Conservation (phyloP, 2,888 invertebrate genomes). For the Eurytoma adleriae region DNA sequence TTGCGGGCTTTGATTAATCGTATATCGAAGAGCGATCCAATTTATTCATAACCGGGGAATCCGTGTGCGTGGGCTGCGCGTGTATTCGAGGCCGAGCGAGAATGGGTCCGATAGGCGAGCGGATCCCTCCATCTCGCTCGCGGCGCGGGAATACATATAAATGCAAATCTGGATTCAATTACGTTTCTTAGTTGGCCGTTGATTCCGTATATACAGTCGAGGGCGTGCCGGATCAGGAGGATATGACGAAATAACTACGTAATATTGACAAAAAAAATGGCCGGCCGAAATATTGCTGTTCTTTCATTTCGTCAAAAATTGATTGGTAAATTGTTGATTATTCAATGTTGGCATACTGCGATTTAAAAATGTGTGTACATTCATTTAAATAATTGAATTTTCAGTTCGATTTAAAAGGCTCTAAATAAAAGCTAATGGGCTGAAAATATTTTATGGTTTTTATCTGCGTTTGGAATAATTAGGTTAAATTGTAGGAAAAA, state of each 20-base stretch:
- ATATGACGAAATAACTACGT: constrained; percentile 45
- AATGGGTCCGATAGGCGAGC: background rate
- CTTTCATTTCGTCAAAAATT: constrained; percentile 30
- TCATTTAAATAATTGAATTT: no score
- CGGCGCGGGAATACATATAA: constrained; percentile 51
- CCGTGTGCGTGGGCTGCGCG: background rate
- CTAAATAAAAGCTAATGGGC: no score
- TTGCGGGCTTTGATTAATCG: constrained; percentile 58
- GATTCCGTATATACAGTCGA: constrained; percentile 31
- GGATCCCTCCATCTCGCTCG: background rate
- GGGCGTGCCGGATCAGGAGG: background rate
- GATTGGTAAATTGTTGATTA: background rate
- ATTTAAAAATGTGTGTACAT: no score
- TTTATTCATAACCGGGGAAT: constrained; percentile 52
- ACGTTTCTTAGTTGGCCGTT: constrained; percentile 54
- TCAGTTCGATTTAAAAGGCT: no score
- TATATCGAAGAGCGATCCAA: constrained; percentile 47
- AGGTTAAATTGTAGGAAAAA: background rate
- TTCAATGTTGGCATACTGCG: no score
- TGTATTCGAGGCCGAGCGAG: background rate
- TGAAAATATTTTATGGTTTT: no score
- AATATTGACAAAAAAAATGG: constrained; percentile 25
- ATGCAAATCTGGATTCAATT: constrained; percentile 56
- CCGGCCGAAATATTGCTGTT: constrained; percentile 22
- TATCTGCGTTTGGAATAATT: background rate